Percentiles rank a stretch among this genome's conserved stretches.
These are phyloP conservation scores for Drosophila kambysellisi DNA, from an alignment of 2,888 invertebrate species.

Conservation along the genomic window DNA sequence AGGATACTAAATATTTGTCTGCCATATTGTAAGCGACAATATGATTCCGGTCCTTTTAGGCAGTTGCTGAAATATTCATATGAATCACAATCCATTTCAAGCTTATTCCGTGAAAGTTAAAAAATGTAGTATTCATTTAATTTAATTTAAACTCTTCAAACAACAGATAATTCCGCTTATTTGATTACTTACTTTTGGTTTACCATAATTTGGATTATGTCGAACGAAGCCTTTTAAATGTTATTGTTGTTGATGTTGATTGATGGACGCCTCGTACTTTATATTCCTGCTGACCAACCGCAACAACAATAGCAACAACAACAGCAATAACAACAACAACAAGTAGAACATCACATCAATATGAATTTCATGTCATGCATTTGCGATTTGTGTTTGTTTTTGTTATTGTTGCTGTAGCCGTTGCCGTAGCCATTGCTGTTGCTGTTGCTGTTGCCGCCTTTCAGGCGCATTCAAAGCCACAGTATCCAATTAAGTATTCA, in stretches of 20 bases:
- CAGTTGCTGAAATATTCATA: background rate
- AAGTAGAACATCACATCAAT: constrained; percentile 8
- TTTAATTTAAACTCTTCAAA: background rate
- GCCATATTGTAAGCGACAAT: background rate
- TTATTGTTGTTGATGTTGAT: constrained; percentile 12
- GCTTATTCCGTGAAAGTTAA: background rate
- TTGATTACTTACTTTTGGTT: background rate
- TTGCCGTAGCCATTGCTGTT: constrained; percentile 31
- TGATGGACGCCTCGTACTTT: constrained; percentile 3
- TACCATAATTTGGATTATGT: background rate
- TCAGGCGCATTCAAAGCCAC: constrained; percentile 66
- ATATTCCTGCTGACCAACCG: constrained; percentile 2
- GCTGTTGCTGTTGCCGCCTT: constrained; percentile 52
- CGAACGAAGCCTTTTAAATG: background rate
- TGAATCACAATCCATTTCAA: background rate
- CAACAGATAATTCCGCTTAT: background rate
- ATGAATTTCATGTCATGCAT: constrained; percentile 25
- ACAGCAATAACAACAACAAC: constrained; percentile 4
- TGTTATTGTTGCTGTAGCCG: constrained; percentile 32
- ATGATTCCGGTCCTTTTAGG: background rate
- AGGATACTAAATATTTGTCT: background rate
- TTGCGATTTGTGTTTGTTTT: constrained; percentile 4
- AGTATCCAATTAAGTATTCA: constrained; percentile 76
- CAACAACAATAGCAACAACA: background rate
- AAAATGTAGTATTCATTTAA: background rate